Evolutionary conservation across 1,140 invertebrate species (phyloP).

Genomic region (Conus ventricosus): DNA sequence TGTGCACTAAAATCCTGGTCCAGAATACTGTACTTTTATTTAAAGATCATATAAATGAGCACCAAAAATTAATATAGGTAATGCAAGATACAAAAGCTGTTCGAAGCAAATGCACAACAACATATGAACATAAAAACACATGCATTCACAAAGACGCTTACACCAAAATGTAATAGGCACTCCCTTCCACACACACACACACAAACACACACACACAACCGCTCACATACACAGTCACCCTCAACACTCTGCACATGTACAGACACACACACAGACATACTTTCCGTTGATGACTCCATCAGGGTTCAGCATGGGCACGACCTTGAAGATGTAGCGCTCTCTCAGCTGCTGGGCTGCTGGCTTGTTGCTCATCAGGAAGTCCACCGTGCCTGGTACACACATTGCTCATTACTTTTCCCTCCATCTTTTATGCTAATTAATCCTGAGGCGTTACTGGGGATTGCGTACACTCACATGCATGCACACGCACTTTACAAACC

Average conservation of each 20-base stretch:
- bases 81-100: too few species aligned
- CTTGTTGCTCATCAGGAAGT: conserved; percentile 82
- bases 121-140: background rate
- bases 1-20: too few species aligned
- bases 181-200: background rate
- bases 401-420: background rate
- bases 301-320: conserved; percentile 97
- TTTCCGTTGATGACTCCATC: conserved; percentile 89
- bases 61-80: too few species aligned
- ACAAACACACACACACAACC: background rate
- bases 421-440: too few species aligned
- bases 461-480: too few species aligned
- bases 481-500: too few species aligned
- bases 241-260: conserved; percentile 66
- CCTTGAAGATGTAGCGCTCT: conserved; percentile 87
- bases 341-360: conserved; percentile 80
- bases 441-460: too few species aligned
- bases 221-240: background rate
- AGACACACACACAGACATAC: background rate
- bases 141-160: background rate
- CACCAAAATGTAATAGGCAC: background rate
- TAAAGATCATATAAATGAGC: too few species aligned
- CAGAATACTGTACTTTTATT: too few species aligned
- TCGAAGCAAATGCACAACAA: too few species aligned
- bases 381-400: conserved; percentile 78